Percentiles rank a stretch among this genome's conserved stretches.
phyloP scores from a whole-genome alignment of 2,888 invertebrate species.

The Agrochola macilenta region DNA sequence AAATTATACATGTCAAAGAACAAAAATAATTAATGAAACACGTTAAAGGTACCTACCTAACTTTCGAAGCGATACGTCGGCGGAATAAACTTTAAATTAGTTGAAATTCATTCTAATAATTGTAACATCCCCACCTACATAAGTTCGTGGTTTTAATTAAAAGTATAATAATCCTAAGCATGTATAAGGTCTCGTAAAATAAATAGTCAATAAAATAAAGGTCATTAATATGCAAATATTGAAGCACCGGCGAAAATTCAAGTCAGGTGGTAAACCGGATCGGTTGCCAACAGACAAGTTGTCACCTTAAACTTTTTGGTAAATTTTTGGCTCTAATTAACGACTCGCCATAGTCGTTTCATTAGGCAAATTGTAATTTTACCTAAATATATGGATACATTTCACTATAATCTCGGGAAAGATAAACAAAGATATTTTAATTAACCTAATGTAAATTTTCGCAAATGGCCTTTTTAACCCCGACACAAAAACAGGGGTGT shows the following conservation, averaged over 20 bases:
- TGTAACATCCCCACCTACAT: neutral
- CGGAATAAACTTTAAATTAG: neutral
- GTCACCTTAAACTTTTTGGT: constrained; percentile 81
- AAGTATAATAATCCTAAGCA: constrained; percentile 67
- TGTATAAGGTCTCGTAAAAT: constrained; percentile 71
- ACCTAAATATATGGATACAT: constrained; percentile 47
- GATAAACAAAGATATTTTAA: constrained; percentile 27
- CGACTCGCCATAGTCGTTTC: constrained; percentile 71
- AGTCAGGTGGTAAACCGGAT: constrained; percentile 89
- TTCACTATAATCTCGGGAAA: constrained; percentile 26
- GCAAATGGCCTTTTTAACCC: constrained; percentile 2
- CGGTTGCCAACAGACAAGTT: constrained; percentile 86
- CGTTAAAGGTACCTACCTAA: neutral
- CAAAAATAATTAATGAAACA: constrained; percentile 25
- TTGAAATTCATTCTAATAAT: constrained; percentile 5
- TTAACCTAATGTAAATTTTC: constrained; percentile 29
- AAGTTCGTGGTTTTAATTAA: constrained; percentile 65
- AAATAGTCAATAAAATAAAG: constrained; percentile 80
- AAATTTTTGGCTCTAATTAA: constrained; percentile 75
- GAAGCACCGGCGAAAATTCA: constrained; percentile 78
- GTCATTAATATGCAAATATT: constrained; percentile 86
- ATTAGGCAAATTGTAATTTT: constrained; percentile 59
- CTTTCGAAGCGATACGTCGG: neutral
- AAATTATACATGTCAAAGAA: constrained; percentile 11
- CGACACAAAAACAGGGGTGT: too few species aligned